These are phyloP conservation scores for Blastomussa wellsi DNA, from an alignment of 92 coral and sea anemone genomes.

Conservation along the genomic window DNA sequence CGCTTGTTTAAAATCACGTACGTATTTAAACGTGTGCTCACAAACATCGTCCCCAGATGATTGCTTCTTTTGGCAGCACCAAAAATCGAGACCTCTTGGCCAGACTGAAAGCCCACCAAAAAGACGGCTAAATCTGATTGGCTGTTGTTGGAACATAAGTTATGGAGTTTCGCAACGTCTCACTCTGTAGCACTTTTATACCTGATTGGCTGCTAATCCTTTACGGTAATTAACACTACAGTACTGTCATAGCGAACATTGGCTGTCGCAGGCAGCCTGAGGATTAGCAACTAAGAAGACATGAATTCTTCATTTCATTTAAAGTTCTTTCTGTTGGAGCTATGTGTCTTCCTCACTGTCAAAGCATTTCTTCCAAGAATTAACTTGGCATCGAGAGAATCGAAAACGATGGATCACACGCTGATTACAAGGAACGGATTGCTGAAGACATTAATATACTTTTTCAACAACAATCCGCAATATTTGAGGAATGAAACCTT, in stretches of 20 bases:
- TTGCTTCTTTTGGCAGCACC: no score
- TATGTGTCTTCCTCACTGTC: background rate
- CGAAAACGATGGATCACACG: constrained; percentile 14
- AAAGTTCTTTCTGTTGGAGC: background rate
- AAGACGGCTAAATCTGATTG: no score
- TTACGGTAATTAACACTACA: background rate
- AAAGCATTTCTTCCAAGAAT: constrained; percentile 29
- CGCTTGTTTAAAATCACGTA: no score
- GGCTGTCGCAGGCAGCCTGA: background rate
- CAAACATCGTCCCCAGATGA: no score
- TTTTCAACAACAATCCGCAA: constrained; percentile 36
- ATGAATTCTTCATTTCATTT: background rate
- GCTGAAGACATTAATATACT: constrained; percentile 1
- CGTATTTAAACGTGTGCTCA: no score
- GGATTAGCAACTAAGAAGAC: background rate
- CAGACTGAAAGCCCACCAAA: no score
- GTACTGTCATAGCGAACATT: background rate
- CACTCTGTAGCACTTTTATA: background rate
- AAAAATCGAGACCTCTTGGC: no score
- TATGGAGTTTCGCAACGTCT: no score
- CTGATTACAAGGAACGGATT: constrained; percentile 26
- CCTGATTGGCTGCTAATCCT: background rate
- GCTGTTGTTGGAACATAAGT: no score
- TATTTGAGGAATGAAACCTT: constrained; percentile 33
- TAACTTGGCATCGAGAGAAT: background rate